phyloP scores from a whole-genome alignment of 2,888 invertebrate species.

The Dasysyrphus albostriatus region DNA sequence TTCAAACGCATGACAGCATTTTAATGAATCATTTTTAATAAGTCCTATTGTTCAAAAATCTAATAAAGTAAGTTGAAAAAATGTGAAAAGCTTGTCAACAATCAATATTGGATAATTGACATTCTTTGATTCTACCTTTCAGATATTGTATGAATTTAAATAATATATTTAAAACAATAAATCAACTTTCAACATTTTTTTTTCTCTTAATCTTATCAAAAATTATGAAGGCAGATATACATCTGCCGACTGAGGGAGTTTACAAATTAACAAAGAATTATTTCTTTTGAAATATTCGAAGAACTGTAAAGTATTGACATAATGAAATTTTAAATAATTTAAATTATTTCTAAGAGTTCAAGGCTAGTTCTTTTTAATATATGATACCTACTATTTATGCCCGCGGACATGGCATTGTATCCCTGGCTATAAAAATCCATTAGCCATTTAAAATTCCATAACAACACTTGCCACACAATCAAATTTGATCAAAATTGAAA shows the following conservation, averaged over 20 bases:
- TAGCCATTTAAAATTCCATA: neutral
- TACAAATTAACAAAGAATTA: neutral
- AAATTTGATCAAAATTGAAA: neutral
- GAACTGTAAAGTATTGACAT: neutral
- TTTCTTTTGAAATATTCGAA: neutral
- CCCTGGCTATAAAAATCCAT: neutral
- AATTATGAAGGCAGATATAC: neutral
- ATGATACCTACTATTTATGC: neutral
- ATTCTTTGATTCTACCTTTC: neutral
- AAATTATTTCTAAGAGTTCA: neutral
- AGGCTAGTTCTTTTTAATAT: neutral
- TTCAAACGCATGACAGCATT: neutral
- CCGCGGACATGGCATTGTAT: neutral
- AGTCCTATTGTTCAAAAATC: neutral
- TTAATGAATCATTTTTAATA: neutral
- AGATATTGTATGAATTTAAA: neutral
- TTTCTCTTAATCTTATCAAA: conserved; percentile 6
- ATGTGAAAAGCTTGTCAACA: neutral
- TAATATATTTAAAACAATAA: neutral
- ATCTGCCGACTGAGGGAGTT: neutral
- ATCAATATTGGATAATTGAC: neutral
- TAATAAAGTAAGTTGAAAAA: neutral
- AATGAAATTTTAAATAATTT: neutral
- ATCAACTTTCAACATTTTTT: neutral
- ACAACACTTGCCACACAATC: neutral